phyloP scores from a whole-genome alignment of 2,797 vertebrate species.

The Crossoptilon crossoptilon region DNA sequence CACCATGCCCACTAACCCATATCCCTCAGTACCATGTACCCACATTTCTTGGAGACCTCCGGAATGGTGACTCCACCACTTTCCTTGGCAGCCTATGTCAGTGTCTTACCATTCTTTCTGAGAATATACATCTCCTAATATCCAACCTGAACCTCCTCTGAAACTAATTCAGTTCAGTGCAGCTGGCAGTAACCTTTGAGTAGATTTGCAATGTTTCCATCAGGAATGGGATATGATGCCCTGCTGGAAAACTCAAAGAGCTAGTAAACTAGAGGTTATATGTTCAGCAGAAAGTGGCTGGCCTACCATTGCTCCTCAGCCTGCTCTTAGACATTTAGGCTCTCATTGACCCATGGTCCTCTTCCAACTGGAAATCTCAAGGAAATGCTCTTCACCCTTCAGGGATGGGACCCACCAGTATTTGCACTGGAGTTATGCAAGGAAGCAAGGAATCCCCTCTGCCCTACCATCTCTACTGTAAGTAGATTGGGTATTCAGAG shows the following conservation, averaged over 20 bases:
- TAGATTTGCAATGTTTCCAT: neutral
- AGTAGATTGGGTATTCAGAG: neutral
- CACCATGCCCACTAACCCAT: no score
- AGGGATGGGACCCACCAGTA: neutral
- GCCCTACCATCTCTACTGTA: neutral
- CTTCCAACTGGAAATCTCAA: neutral
- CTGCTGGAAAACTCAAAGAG: neutral
- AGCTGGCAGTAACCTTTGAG: neutral
- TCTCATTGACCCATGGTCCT: neutral
- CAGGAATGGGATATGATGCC: neutral
- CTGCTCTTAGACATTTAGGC: neutral
- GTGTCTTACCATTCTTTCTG: no score
- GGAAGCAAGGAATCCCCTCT: neutral
- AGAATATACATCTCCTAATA: no score
- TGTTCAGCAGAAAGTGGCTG: neutral
- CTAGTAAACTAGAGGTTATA: neutral
- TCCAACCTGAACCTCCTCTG: no score
- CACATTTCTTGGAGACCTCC: no score
- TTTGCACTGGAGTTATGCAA: neutral
- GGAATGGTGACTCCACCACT: no score
- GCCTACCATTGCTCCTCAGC: rapidly evolving
- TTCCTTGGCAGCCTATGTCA: no score
- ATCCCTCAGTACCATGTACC: no score
- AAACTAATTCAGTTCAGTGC: neutral
- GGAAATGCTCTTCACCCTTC: neutral